Evolutionary conservation across 2,888 invertebrate genomes (phyloP).

Genomic region (Adelphocoris suturalis): DNA sequence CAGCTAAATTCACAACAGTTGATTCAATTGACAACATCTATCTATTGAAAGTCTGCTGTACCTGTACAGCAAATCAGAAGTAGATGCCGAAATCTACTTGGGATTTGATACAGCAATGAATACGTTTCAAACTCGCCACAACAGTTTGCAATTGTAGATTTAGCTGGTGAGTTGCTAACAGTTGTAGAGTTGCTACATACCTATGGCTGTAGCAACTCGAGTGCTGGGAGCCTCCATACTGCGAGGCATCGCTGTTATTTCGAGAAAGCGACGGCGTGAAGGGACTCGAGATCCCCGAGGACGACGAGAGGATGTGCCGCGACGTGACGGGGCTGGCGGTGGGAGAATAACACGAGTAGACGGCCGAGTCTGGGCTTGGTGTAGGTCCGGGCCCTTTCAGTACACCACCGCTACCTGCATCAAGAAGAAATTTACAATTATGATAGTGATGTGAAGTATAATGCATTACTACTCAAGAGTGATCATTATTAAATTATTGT

Average conservation of each 20-base stretch:
- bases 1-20: no score
- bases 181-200: neutral
- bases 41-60: no score
- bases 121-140: no score
- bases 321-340: slow-evolving; percentile 92
- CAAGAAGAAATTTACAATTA: neutral
- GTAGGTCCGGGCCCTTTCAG: slow-evolving; percentile 80
- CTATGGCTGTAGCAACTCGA: slow-evolving; percentile 77
- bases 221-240: slow-evolving; percentile 87
- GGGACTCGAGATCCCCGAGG: slow-evolving; percentile 80
- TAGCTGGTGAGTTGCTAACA: no score
- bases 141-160: no score
- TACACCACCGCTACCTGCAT: slow-evolving; percentile 75
- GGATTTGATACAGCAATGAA: no score
- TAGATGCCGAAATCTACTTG: no score
- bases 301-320: slow-evolving; percentile 84
- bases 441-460: no score
- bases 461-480: no score
- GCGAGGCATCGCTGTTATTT: slow-evolving; percentile 94
- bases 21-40: no score
- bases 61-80: no score
- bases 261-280: slow-evolving; percentile 91
- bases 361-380: slow-evolving; percentile 93
- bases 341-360: slow-evolving; percentile 92
- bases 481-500: no score